Conservation (phyloP, 2,113 vertebrate genomes). For the Odontophorus gujanensis region DNA sequence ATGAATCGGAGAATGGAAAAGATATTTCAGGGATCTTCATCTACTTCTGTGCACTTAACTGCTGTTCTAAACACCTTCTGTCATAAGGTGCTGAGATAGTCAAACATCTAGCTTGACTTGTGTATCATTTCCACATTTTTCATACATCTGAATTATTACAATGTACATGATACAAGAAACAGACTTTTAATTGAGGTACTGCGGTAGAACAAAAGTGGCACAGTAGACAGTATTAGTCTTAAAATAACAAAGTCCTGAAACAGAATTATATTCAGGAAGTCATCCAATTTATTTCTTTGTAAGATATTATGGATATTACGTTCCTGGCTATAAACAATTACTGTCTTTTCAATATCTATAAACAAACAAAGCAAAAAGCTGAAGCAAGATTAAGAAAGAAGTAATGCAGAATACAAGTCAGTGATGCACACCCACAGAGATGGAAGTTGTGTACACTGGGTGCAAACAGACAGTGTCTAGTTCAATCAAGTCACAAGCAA, state of each 20-base stretch:
- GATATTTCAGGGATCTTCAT: neutral
- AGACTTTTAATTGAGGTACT: neutral
- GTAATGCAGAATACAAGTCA: neutral
- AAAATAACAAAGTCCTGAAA: neutral
- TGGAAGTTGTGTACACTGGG: neutral
- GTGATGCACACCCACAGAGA: neutral
- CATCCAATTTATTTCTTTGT: neutral
- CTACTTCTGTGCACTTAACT: neutral
- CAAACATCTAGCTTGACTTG: fast-evolving
- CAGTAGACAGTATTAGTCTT: neutral
- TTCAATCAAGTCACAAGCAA: neutral
- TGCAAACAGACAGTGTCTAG: neutral
- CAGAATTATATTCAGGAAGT: neutral
- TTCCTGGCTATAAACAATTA: neutral
- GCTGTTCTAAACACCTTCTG: neutral
- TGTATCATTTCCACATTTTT: neutral
- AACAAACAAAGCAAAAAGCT: neutral
- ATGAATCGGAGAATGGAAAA: neutral
- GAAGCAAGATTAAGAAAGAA: neutral
- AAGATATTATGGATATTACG: neutral
- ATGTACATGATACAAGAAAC: neutral
- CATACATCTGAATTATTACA: neutral
- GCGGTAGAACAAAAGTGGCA: neutral
- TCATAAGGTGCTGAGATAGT: neutral
- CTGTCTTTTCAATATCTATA: neutral